Conservation (phyloP, 2,797 vertebrate species). For the Phalanger gymnotis region DNA sequence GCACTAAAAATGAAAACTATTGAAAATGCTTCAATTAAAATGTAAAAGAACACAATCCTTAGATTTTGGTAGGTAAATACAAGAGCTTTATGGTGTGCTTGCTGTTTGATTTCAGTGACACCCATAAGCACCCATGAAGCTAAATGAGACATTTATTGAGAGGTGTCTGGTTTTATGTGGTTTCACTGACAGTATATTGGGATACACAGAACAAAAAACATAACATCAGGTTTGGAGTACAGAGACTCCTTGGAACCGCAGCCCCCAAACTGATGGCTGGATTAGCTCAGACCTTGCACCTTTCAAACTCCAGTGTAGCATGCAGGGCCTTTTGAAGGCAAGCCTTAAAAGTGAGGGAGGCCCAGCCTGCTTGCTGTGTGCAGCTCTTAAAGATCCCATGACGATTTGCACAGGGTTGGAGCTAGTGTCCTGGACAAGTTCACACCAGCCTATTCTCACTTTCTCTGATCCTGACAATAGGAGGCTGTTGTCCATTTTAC, state of each 20-base stretch:
- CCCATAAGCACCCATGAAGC: conserved; percentile 65
- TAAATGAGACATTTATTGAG: conserved; percentile 76
- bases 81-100: conserved; percentile 68
- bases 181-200: conserved; percentile 71
- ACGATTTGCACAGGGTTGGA: background rate
- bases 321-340: conserved; percentile 34
- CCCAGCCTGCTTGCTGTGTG: background rate
- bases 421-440: conserved; percentile 8
- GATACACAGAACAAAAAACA: conserved; percentile 72
- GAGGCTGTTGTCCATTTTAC: background rate
- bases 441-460: background rate
- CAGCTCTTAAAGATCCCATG: background rate
- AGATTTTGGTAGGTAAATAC: conserved; percentile 41
- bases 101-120: conserved; percentile 78
- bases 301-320: conserved; percentile 32
- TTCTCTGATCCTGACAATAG: background rate
- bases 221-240: conserved; percentile 63
- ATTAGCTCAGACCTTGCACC: conserved; percentile 64
- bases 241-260: conserved; percentile 56
- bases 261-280: conserved; percentile 53
- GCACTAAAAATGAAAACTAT: conserved; percentile 50
- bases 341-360: conserved; percentile 4
- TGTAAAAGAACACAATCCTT: conserved; percentile 66
- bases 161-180: conserved; percentile 75
- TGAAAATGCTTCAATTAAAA: conserved; percentile 53